Percentiles rank a stretch among this genome's conserved stretches.
These are phyloP conservation scores for Teleopsis dalmanni DNA, from an alignment of 1,140 invertebrate species.

Conservation along the genomic window DNA sequence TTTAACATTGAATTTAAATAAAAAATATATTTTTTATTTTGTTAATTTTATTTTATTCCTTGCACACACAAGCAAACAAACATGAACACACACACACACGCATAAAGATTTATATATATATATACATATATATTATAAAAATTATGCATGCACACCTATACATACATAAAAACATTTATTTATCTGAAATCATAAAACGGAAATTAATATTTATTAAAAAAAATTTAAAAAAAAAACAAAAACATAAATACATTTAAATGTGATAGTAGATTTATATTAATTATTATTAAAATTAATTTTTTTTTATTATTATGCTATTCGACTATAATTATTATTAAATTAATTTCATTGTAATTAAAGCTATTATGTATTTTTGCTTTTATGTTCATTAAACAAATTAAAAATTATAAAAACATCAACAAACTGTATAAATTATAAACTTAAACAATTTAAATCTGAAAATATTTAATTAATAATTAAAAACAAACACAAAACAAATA, in stretches of 20 bases:
- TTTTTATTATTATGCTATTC: not conserved
- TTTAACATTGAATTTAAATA: too few species aligned
- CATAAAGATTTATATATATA: not conserved
- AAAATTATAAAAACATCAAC: not conserved
- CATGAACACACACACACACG: not conserved
- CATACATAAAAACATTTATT: not conserved
- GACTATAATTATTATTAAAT: not conserved
- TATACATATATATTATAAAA: not conserved
- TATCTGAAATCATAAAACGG: not conserved
- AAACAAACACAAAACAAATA: slow-evolving; percentile 9
- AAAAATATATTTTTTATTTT: too few species aligned
- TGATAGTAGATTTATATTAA: slow-evolving; percentile 13
- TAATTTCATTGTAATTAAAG: not conserved
- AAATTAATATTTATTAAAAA: not conserved
- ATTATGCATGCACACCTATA: not conserved
- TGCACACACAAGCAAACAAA: too few species aligned
- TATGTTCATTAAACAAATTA: not conserved
- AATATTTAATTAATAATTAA: slow-evolving; percentile 19
- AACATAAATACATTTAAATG: slow-evolving; percentile 7
- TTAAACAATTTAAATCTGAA: not conserved
- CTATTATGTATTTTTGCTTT: slow-evolving; percentile 1
- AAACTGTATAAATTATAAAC: not conserved
- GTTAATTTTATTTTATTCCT: too few species aligned
- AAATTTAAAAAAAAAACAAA: not conserved
- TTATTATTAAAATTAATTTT: not conserved